Conservation (phyloP, 2,888 invertebrate species). For the Himalopsyche anomala region DNA sequence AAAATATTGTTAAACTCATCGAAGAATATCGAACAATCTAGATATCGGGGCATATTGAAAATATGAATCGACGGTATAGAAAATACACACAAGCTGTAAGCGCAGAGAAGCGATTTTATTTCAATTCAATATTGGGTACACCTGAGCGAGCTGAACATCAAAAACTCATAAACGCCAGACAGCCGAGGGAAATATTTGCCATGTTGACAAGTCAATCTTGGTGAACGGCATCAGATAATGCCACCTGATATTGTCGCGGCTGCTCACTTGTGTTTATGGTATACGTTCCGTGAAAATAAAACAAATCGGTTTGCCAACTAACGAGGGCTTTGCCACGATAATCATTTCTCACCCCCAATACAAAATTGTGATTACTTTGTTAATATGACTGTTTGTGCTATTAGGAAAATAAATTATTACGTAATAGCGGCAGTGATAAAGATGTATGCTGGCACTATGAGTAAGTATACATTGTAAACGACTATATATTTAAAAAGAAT, state of each 20-base stretch:
- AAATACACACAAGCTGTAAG: background rate
- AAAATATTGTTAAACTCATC: background rate
- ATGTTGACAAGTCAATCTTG: conserved; percentile 34
- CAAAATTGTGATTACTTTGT: no score
- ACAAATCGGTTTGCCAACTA: background rate
- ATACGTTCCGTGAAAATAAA: background rate
- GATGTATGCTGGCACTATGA: no score
- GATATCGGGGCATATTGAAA: background rate
- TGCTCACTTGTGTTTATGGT: background rate
- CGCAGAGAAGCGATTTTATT: background rate
- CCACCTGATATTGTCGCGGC: background rate
- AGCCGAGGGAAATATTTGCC: conserved; percentile 28
- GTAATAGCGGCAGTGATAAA: no score
- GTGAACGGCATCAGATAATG: conserved; percentile 8
- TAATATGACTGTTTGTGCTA: no score
- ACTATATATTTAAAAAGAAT: no score
- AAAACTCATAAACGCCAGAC: conserved; percentile 29
- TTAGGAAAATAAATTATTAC: no score
- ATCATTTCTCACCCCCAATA: no score
- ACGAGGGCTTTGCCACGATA: background rate
- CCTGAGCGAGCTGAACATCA: conserved; percentile 29
- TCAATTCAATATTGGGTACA: conserved; percentile 7
- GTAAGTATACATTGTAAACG: no score
- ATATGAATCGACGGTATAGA: background rate
- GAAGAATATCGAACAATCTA: background rate